These are phyloP conservation scores for Pterobdella sp. DNA, from an alignment of 2,888 invertebrate species.

Conservation along the genomic window DNA sequence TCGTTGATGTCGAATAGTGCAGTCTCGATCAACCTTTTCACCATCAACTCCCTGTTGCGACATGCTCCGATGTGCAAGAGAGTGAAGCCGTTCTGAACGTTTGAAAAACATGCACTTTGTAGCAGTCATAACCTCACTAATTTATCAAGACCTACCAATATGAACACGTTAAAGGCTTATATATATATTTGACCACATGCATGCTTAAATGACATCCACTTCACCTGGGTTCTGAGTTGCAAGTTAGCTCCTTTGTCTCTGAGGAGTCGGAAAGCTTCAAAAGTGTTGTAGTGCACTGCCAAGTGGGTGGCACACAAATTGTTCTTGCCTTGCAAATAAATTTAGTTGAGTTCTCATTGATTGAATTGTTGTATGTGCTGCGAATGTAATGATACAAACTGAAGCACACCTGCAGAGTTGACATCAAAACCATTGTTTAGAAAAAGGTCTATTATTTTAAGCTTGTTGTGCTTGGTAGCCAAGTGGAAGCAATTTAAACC, in stretches of 20 bases:
- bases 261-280: not conserved
- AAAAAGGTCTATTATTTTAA: conserved; percentile 93
- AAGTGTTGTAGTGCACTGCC: not conserved
- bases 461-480: conserved; percentile 95
- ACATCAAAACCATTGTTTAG: conserved; percentile 70
- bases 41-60: conserved; percentile 89
- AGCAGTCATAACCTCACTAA: too few relatives aligned
- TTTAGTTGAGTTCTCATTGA: too few relatives aligned
- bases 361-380: too few relatives aligned
- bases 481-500: conserved; percentile 98
- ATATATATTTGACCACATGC: too few relatives aligned
- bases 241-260: not conserved
- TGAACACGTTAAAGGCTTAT: too few relatives aligned
- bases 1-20: conserved; percentile 9
- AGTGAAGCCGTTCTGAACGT: conserved; percentile 79
- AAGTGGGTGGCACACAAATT: not conserved
- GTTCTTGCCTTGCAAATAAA: not conserved
- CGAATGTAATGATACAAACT: too few relatives aligned
- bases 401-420: not conserved
- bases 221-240: not conserved
- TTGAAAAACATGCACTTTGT: not conserved
- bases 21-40: conserved; percentile 6
- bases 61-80: conserved; percentile 96
- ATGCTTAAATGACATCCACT: not conserved
- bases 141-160: too few relatives aligned